Conservation (phyloP, 2,113 vertebrate genomes). For the Xenotilapia leptura region DNA sequence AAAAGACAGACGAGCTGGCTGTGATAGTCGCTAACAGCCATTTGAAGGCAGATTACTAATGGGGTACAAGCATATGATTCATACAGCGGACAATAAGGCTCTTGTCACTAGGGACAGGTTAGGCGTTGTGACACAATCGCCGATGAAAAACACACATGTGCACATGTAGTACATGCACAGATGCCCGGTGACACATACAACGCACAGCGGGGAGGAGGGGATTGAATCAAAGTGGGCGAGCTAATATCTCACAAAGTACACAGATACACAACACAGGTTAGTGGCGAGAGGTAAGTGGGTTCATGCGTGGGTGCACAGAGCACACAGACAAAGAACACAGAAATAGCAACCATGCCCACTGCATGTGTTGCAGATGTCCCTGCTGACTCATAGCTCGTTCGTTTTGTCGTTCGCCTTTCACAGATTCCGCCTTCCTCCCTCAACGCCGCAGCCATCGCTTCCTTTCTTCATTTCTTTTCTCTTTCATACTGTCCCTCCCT, state of each 20-base stretch:
- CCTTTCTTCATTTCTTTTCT: slow-evolving; percentile 6
- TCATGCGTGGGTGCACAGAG: slow-evolving; percentile 56
- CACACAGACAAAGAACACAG: slow-evolving; percentile 57
- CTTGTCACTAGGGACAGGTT: slow-evolving; percentile 35
- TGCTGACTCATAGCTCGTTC: slow-evolving; percentile 66
- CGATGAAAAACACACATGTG: not conserved
- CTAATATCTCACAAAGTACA: slow-evolving; percentile 23
- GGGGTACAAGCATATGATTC: slow-evolving; percentile 46
- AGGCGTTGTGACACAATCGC: slow-evolving; percentile 21
- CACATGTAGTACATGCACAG: not conserved
- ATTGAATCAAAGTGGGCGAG: slow-evolving; percentile 35
- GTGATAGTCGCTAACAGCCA: slow-evolving; percentile 11
- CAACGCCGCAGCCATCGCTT: slow-evolving; percentile 25
- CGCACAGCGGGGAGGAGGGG: not conserved
- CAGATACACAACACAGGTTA: slow-evolving; percentile 40
- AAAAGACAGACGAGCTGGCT: slow-evolving; percentile 23
- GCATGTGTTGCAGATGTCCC: slow-evolving; percentile 54
- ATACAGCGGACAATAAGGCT: slow-evolving; percentile 27
- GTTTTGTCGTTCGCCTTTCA: slow-evolving; percentile 65
- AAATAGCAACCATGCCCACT: slow-evolving; percentile 56
- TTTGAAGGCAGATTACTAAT: slow-evolving; percentile 50
- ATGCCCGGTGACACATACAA: not conserved
- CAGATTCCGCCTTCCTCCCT: slow-evolving; percentile 57
- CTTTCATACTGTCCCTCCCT: slow-evolving; percentile 40
- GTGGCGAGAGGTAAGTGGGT: slow-evolving; percentile 60